Conservation (phyloP, 2,888 invertebrate species). For the Harpalus rubripes region DNA sequence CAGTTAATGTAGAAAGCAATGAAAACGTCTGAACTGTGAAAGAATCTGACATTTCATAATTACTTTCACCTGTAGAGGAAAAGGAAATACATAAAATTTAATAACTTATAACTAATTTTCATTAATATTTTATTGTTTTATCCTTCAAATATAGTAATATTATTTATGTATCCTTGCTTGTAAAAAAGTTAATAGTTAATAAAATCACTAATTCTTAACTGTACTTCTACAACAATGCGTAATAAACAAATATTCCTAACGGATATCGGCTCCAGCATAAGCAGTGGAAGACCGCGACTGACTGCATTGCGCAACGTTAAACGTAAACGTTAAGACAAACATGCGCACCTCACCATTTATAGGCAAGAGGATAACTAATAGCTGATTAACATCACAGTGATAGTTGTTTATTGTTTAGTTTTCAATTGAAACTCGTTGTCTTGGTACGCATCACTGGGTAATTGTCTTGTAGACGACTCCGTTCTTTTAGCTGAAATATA, state of each 20-base stretch:
- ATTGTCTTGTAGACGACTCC: conserved; percentile 25
- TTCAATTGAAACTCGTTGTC: conserved; percentile 39
- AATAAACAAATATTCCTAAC: conserved; percentile 3
- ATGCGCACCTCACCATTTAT: conserved; percentile 58
- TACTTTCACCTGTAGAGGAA: background rate
- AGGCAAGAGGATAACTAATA: conserved; percentile 60
- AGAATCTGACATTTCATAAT: too few species aligned
- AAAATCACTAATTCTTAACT: background rate
- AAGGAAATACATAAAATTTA: background rate
- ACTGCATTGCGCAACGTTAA: conserved; percentile 36
- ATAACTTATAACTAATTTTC: background rate
- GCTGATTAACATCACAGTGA: conserved; percentile 63
- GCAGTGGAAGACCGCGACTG: conserved; percentile 7
- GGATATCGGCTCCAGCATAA: background rate
- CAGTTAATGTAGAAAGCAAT: too few species aligned
- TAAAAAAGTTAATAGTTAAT: background rate
- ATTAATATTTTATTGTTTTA: background rate
- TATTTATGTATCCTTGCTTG: background rate
- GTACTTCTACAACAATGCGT: background rate
- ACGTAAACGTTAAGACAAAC: conserved; percentile 45
- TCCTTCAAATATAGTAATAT: background rate
- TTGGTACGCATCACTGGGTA: conserved; percentile 28
- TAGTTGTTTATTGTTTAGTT: conserved; percentile 64
- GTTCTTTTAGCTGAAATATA: background rate
- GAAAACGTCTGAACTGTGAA: too few species aligned